Evolutionary conservation across 2,797 vertebrate species (phyloP), one percentile per base, ranked within the genome.

Genomic region (Paedocypris micromegethes): DNA sequence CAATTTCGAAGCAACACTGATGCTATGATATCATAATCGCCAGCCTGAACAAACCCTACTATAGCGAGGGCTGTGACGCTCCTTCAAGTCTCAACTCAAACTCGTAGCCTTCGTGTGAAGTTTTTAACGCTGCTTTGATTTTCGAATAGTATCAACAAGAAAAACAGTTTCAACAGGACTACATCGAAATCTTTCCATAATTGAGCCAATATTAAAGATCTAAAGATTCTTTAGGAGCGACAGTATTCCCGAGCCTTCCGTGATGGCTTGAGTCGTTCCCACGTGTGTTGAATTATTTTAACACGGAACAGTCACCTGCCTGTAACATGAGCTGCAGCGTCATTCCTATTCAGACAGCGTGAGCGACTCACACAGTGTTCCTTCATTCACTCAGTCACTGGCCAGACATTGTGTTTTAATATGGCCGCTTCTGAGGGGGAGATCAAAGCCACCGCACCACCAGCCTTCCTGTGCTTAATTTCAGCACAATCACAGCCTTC

Each of bases 371-470:
- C 52, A 50, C 64, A 70, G 68, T 47, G 60, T 75, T 76, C 79
- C 74, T 77, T 72, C 82, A 84, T 81, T 82, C 79, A 82, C 78
- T 58, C 72, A 64, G 72, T 72, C 76, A 66, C 78, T 79, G 75
- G 74, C 79, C 79, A 77, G 72, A 58, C 80, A 48, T 72, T 61
- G 78, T 79, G 82, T 86, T 75, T 87, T 83, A 80, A 80, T 79
- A 60, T 63, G 60, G 47, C 53, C 42, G 77, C 82, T 82, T 86
- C 79, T 81, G 78, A 84, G 86, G 68, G 79, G 82, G 82, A 86
- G 81, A 87, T 81, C 79, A 86, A 85, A 86, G 87, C 83, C 85
- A 84, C 82, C 80, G 40, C 56, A 66, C 58, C 66, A 73, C 42
- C 60, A 39, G 78, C 63, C 77, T 77, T 72, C 68, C 75, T 72